Conservation (phyloP, 2,797 vertebrate species). For the Myotis findleyi region DNA sequence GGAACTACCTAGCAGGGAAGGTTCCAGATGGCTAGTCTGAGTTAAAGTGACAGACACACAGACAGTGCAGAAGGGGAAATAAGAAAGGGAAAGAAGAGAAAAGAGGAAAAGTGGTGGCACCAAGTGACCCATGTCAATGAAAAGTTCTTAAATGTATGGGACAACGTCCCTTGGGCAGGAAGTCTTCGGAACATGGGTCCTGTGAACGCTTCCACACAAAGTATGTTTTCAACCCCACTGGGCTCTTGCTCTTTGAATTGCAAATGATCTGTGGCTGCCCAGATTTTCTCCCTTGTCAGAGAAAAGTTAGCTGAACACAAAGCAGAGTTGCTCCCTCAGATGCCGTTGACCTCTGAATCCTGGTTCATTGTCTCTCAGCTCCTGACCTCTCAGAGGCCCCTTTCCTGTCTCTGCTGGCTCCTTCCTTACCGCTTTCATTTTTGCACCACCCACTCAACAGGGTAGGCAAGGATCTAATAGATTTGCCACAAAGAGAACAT, state of each 20-base stretch:
- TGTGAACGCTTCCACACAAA: neutral
- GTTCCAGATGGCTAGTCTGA: neutral
- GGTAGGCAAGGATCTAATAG: conserved; percentile 2
- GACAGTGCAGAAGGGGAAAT: neutral
- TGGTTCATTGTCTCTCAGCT: neutral
- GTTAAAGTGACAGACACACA: neutral
- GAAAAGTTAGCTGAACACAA: neutral
- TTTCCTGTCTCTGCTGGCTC: neutral
- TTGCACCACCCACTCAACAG: conserved; percentile 8
- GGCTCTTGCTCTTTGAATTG: conserved; percentile 1
- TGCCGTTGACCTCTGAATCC: neutral
- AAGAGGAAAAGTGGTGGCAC: neutral
- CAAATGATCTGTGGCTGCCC: neutral
- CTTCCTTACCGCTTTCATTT: conserved; percentile 24
- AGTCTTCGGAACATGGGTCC: neutral
- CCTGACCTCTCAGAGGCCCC: neutral
- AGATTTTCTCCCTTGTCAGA: neutral
- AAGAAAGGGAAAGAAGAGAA: neutral
- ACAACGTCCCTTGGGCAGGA: neutral
- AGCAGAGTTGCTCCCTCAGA: neutral
- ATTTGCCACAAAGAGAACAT: conserved; percentile 32
- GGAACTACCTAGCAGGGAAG: neutral
- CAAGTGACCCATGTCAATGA: neutral
- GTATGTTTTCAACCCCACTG: neutral
- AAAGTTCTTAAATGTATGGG: neutral